Evolutionary conservation across 2,797 vertebrate genomes (phyloP).

Genomic region (Acropternis orthonyx): DNA sequence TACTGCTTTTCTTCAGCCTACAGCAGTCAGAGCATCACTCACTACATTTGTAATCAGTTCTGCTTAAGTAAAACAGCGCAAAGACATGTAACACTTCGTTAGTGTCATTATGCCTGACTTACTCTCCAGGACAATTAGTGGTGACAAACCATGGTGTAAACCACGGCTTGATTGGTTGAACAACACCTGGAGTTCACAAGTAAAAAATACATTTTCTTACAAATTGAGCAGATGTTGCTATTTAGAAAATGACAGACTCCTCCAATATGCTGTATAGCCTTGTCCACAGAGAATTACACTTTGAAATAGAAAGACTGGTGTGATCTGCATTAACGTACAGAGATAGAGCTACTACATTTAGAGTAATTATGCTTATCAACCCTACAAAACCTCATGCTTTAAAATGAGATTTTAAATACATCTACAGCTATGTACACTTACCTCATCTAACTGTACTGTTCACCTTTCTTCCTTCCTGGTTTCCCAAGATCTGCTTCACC

Average conservation of each 20-base stretch:
- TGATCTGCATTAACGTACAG: background rate
- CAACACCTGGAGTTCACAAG: background rate
- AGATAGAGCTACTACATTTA: background rate
- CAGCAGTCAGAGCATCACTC: background rate
- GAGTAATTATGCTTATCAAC: background rate
- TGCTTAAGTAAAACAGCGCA: background rate
- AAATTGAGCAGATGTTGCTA: background rate
- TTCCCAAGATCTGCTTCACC: background rate
- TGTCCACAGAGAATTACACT: background rate
- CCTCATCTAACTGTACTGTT: background rate
- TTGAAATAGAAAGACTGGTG: background rate
- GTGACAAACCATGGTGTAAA: background rate
- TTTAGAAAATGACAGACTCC: background rate
- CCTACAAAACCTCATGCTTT: background rate
- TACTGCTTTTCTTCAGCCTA: background rate
- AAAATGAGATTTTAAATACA: background rate
- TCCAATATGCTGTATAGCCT: background rate
- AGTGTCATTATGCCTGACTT: background rate
- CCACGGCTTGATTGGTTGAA: background rate
- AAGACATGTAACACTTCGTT: accelerated
- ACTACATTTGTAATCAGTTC: background rate
- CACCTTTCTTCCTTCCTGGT: background rate
- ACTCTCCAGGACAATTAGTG: background rate
- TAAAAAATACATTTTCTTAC: background rate
- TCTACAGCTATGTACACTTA: background rate